Percentiles rank a stretch among this genome's conserved stretches.
Conservation (phyloP, 2,797 vertebrate species). For the Cephalopachus bancanus region DNA sequence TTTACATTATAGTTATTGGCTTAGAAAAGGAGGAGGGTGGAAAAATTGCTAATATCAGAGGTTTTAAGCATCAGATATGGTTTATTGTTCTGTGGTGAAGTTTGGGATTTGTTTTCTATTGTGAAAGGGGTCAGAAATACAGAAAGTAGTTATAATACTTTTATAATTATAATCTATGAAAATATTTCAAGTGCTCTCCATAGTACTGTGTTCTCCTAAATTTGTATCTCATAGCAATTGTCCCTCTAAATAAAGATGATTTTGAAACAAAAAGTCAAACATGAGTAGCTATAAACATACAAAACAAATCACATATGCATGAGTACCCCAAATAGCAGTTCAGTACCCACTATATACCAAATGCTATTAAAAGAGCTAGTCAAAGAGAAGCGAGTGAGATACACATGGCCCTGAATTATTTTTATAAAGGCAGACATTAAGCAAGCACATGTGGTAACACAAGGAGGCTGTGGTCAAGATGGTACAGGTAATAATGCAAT, state of each 20-base stretch:
- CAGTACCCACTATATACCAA: not conserved
- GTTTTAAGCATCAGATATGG: not conserved
- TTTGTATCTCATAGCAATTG: not conserved
- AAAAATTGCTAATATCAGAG: slow-evolving; percentile 9
- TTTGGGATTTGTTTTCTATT: slow-evolving; percentile 28
- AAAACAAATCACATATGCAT: not conserved
- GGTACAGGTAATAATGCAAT: not conserved
- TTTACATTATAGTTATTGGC: not conserved
- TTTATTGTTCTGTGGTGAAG: not conserved
- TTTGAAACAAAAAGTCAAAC: not conserved
- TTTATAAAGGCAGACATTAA: not conserved
- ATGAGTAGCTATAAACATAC: not conserved
- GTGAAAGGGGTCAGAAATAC: not conserved
- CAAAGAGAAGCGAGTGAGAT: not conserved
- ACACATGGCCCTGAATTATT: not conserved
- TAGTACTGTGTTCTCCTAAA: not conserved
- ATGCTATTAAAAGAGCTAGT: not conserved
- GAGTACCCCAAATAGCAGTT: not conserved
- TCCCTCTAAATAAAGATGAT: not conserved
- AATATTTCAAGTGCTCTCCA: not conserved
- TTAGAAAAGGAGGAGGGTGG: not conserved
- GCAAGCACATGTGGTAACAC: not conserved
- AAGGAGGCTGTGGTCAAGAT: not conserved
- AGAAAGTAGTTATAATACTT: not conserved
- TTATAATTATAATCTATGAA: not conserved